phyloP scores from a whole-genome alignment of 2,888 invertebrate species.

The Idaea biselata region DNA sequence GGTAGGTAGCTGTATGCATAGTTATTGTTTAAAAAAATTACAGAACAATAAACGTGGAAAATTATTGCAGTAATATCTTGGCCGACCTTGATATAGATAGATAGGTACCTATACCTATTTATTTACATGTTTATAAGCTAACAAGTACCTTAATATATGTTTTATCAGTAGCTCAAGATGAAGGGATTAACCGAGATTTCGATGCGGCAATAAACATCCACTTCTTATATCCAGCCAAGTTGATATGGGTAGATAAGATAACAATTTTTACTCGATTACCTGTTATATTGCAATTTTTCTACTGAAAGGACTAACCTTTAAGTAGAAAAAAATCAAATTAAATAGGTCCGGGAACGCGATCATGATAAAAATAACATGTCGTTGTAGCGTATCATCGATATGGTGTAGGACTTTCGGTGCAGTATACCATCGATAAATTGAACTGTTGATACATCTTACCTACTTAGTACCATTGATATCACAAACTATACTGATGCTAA shows the following conservation, averaged over 20 bases:
- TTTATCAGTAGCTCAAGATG: slow-evolving; percentile 42
- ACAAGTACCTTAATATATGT: slow-evolving; percentile 22
- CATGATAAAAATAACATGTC: too few species aligned
- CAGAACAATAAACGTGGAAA: neutral
- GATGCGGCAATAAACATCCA: slow-evolving; percentile 21
- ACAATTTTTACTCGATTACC: neutral
- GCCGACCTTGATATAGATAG: neutral
- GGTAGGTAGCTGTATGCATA: neutral
- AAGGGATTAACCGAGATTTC: slow-evolving; percentile 54
- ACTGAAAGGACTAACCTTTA: too few species aligned
- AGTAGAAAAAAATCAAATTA: too few species aligned
- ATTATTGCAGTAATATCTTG: neutral
- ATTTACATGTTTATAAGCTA: slow-evolving; percentile 13
- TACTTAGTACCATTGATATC: too few species aligned
- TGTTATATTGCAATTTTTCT: too few species aligned
- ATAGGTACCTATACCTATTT: slow-evolving; percentile 10
- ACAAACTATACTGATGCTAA: too few species aligned
- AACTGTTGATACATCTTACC: too few species aligned
- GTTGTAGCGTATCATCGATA: too few species aligned
- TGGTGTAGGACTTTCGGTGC: too few species aligned
- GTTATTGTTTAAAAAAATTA: neutral
- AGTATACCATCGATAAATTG: too few species aligned
- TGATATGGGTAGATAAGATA: neutral
- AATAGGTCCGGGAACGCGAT: too few species aligned
- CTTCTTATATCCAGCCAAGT: neutral